Evolutionary conservation across 2,797 vertebrate species (phyloP).

Genomic region (Paramormyrops hopkinsi): DNA sequence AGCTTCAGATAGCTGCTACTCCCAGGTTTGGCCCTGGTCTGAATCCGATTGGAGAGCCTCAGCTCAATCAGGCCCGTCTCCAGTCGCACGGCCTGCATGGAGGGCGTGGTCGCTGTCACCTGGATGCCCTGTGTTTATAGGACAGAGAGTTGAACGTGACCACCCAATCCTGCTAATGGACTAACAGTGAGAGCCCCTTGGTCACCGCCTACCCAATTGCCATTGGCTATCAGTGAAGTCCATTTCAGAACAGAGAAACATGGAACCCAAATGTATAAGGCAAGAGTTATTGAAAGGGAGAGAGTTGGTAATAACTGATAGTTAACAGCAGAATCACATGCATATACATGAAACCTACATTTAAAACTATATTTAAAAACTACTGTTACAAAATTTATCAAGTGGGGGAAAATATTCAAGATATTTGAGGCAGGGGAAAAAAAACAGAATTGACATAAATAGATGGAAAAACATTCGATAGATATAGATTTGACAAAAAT

Average conservation of each 20-base stretch:
- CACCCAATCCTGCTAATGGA: not conserved
- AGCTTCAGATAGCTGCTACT: slow-evolving; percentile 95
- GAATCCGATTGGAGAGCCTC: slow-evolving; percentile 93
- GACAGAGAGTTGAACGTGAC: not conserved
- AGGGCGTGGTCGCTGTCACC: slow-evolving; percentile 95
- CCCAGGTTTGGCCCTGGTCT: slow-evolving; percentile 88
- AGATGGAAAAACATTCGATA: not conserved
- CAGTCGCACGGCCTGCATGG: slow-evolving; percentile 94
- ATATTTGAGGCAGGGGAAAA: not conserved
- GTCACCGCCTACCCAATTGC: not conserved
- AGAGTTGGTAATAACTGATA: not conserved
- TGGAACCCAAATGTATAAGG: not conserved
- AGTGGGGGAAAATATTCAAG: not conserved
- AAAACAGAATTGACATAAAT: not conserved
- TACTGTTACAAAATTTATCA: not conserved
- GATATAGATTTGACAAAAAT: not conserved
- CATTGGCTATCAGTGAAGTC: not conserved
- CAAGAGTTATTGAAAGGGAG: not conserved
- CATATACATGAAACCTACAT: not conserved
- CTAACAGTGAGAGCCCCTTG: not conserved
- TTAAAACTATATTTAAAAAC: not conserved
- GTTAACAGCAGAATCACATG: not conserved
- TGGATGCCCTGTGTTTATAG: slow-evolving; percentile 78
- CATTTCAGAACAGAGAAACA: not conserved
- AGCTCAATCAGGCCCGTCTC: slow-evolving; percentile 96